A percentile compares a stretch with the other conserved stretches of the same genome.
Evolutionary conservation across 2,113 vertebrate species (phyloP).

Genomic region (Thryonomys swinderianus): DNA sequence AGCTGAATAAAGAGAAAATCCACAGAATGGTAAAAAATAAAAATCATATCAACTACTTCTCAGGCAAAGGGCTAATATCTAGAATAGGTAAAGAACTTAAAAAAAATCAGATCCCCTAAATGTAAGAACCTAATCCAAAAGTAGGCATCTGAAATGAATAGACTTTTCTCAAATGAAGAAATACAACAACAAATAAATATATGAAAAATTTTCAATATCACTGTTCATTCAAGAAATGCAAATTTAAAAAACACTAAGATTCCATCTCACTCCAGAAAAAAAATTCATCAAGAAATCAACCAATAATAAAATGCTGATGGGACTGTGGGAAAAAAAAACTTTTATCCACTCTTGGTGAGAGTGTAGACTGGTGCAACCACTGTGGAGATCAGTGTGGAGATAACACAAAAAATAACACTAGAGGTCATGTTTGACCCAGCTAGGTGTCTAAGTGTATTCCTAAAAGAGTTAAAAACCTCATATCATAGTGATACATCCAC

Average conservation of each 20-base stretch:
- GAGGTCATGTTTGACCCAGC: no score
- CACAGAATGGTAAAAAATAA: background rate
- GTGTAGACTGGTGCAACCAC: no score
- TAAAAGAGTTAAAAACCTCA: no score
- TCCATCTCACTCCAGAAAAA: background rate
- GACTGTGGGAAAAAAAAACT: no score
- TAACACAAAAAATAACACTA: no score
- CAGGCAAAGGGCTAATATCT: background rate
- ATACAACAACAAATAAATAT: background rate
- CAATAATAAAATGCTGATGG: no score
- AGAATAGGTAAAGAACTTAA: background rate
- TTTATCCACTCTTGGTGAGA: no score
- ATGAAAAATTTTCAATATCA: background rate
- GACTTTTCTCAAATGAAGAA: background rate
- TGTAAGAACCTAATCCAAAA: background rate
- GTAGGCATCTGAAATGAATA: background rate
- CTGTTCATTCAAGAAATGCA: background rate
- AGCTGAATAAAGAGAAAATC: background rate
- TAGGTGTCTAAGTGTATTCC: no score
- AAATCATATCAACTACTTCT: background rate
- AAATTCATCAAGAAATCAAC: background rate
- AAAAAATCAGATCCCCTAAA: background rate
- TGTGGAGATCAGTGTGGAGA: no score
- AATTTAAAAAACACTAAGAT: background rate
- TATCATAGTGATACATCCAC: no score